Evolutionary conservation across 2,113 vertebrate species (phyloP).

Genomic region (human (Homo sapiens)): DNA sequence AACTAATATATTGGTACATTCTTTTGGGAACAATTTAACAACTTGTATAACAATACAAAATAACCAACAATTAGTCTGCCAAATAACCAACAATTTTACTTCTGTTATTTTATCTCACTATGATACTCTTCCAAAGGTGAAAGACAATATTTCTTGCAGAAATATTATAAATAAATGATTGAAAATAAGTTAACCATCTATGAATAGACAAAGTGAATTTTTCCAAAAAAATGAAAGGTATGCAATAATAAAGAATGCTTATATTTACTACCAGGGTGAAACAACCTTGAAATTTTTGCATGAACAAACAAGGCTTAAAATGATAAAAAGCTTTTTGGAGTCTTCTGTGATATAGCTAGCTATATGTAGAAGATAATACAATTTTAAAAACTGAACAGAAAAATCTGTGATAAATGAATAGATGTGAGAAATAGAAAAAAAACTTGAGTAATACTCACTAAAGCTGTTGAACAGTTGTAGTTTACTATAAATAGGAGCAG

Average conservation of each 20-base stretch:
- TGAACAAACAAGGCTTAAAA: not conserved
- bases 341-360: not conserved
- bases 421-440: not conserved
- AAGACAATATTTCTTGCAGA: not conserved
- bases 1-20: not conserved
- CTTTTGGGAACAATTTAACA: not conserved
- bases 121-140: not conserved
- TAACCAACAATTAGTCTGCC: not conserved
- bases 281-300: not conserved
- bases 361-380: not conserved
- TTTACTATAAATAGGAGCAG: not conserved
- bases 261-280: not conserved
- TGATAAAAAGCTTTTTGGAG: not conserved
- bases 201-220: not conserved
- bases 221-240: not conserved
- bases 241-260: not conserved
- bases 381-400: not conserved
- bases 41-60: not conserved
- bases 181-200: not conserved
- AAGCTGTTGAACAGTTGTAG: not conserved
- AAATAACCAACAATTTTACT: not conserved
- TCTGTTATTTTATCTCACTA: not conserved
- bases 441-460: not conserved
- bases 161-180: not conserved
- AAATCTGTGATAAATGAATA: not conserved